A percentile compares a stretch with the other conserved stretches of the same genome.
These are phyloP conservation scores for Cheilosia soror DNA, from an alignment of 2,888 invertebrate species.

Conservation along the genomic window DNA sequence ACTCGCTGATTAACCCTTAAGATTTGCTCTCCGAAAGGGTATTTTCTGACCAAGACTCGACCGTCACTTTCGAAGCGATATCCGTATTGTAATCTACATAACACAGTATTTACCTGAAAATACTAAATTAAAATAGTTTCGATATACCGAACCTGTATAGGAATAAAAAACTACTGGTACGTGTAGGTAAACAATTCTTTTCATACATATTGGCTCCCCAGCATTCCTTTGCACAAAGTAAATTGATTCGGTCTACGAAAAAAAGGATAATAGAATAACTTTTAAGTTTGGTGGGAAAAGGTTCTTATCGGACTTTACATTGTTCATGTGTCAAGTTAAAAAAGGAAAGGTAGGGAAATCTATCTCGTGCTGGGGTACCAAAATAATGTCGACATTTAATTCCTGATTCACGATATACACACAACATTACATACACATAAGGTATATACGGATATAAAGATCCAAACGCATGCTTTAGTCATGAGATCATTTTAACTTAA, in stretches of 20 bases:
- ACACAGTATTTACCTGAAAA: background rate
- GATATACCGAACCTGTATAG: background rate
- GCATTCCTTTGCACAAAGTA: background rate
- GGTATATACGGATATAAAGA: background rate
- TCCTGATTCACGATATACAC: conserved; percentile 4
- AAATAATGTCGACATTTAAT: background rate
- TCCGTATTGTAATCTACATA: too few relatives aligned
- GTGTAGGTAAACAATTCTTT: background rate
- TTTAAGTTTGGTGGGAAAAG: background rate
- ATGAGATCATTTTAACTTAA: conserved; percentile 2
- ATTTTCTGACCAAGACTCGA: too few relatives aligned
- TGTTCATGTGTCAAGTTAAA: conserved; percentile 5
- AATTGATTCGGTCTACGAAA: background rate
- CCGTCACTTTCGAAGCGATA: too few relatives aligned
- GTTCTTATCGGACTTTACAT: background rate
- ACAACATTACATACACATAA: background rate
- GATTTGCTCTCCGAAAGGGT: too few relatives aligned
- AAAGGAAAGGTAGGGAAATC: background rate
- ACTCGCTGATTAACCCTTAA: too few relatives aligned
- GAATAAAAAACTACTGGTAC: too few relatives aligned
- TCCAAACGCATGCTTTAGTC: background rate
- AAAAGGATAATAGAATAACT: background rate
- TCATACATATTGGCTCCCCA: background rate
- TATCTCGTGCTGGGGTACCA: background rate
- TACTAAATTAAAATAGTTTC: background rate